Evolutionary conservation across 1,140 invertebrate species (phyloP).

Genomic region (Phymorhynchus buccinoides): DNA sequence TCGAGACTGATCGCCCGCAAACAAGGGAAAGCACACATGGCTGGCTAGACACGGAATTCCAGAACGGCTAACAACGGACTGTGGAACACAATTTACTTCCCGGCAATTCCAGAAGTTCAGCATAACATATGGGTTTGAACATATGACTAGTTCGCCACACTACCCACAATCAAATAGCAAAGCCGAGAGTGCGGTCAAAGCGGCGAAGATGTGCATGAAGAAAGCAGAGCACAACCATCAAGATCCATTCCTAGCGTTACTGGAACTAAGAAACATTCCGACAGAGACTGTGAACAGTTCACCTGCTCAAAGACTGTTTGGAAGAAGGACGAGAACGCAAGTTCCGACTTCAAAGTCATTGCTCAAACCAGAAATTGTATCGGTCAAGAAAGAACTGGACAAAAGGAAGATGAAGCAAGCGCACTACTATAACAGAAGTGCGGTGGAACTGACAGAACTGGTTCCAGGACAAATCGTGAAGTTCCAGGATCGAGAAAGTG

Average conservation of each 20-base stretch:
- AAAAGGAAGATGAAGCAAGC: neutral
- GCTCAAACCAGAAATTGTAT: neutral
- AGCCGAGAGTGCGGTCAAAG: too few species aligned
- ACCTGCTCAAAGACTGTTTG: neutral
- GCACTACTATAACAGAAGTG: neutral
- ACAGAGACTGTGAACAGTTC: neutral
- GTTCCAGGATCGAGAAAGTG: neutral
- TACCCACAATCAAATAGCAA: too few species aligned
- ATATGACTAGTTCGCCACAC: too few species aligned
- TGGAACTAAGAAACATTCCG: neutral
- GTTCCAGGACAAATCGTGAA: neutral
- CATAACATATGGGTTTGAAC: too few species aligned
- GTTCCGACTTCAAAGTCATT: neutral
- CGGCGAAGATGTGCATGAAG: too few species aligned
- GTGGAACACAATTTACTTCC: too few species aligned
- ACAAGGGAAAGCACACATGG: too few species aligned
- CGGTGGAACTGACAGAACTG: neutral
- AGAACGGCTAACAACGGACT: too few species aligned
- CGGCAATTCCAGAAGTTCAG: too few species aligned
- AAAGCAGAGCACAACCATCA: neutral
- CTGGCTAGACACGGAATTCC: too few species aligned
- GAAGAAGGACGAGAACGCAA: neutral
- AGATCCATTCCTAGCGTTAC: neutral
- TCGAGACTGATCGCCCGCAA: neutral
- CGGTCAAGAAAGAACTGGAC: neutral